These are phyloP conservation scores for Macrobrachium nipponense DNA, from an alignment of 1,140 invertebrate genomes.

Conservation along the genomic window DNA sequence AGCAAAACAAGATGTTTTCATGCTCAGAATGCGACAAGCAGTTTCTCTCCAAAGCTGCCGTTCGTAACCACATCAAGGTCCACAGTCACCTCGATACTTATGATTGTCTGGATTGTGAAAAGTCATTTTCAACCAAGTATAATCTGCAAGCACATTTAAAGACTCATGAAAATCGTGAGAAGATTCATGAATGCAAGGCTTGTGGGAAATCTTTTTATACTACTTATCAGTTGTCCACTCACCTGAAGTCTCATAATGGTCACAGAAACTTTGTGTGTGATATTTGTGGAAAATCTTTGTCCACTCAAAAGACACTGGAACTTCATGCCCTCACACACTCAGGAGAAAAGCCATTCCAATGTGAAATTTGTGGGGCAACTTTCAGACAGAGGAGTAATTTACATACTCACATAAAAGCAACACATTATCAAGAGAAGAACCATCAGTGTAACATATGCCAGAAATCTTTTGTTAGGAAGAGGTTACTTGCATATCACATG, in stretches of 20 bases:
- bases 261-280: slow-evolving; percentile 82
- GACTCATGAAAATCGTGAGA: slow-evolving; percentile 77
- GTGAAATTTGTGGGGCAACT: slow-evolving; percentile 67
- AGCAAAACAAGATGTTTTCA: slow-evolving; percentile 46
- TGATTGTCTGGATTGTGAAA: slow-evolving; percentile 76
- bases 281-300: slow-evolving; percentile 72
- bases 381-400: slow-evolving; percentile 66
- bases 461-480: slow-evolving; percentile 80
- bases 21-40: slow-evolving; percentile 69
- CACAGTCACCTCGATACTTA: slow-evolving; percentile 79
- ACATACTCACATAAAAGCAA: slow-evolving; percentile 77
- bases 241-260: slow-evolving; percentile 63
- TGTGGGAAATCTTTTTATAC: slow-evolving; percentile 82
- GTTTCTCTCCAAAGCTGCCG: slow-evolving; percentile 76
- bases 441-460: slow-evolving; percentile 72
- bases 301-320: slow-evolving; percentile 78
- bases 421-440: slow-evolving; percentile 81
- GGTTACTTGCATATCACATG: slow-evolving; percentile 83
- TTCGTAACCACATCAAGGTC: slow-evolving; percentile 74
- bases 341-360: slow-evolving; percentile 73
- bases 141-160: slow-evolving; percentile 81
- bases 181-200: slow-evolving; percentile 77
- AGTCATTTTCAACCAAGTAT: slow-evolving; percentile 83
- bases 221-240: slow-evolving; percentile 74
- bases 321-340: slow-evolving; percentile 84